phyloP scores from a whole-genome alignment of 1,140 invertebrate species.

The Doryteuthis pealeii region DNA sequence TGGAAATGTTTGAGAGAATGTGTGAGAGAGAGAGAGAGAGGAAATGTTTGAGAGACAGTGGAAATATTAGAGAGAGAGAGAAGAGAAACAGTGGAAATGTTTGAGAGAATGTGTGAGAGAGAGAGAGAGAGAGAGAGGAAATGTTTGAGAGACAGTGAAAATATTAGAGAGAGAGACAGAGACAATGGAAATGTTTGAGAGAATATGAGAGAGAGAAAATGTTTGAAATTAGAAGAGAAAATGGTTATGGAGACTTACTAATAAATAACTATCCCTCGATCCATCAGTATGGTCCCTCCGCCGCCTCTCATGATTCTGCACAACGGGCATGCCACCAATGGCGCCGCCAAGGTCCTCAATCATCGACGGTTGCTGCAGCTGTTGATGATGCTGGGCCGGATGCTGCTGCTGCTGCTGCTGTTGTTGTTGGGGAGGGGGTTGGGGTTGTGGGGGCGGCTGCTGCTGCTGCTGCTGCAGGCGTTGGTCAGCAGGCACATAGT shows the following conservation, averaged over 20 bases:
- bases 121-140: too few species aligned
- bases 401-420: background rate
- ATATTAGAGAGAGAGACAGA: too few species aligned
- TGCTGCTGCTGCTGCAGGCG: background rate
- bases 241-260: background rate
- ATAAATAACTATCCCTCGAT: slow-evolving; percentile 1
- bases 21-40: too few species aligned
- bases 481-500: slow-evolving; percentile 3
- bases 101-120: too few species aligned
- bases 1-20: too few species aligned
- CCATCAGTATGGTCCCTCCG: background rate
- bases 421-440: background rate
- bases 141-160: too few species aligned
- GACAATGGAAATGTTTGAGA: too few species aligned
- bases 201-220: too few species aligned
- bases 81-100: too few species aligned
- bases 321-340: background rate
- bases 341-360: slow-evolving; percentile 1
- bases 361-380: background rate
- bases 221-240: too few species aligned
- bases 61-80: too few species aligned
- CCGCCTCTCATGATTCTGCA: background rate
- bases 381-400: background rate
- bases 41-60: too few species aligned
- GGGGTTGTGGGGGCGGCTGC: background rate